Conservation (phyloP, 35 echinoderm and acorn worm genomes). For the Patiria miniata region DNA sequence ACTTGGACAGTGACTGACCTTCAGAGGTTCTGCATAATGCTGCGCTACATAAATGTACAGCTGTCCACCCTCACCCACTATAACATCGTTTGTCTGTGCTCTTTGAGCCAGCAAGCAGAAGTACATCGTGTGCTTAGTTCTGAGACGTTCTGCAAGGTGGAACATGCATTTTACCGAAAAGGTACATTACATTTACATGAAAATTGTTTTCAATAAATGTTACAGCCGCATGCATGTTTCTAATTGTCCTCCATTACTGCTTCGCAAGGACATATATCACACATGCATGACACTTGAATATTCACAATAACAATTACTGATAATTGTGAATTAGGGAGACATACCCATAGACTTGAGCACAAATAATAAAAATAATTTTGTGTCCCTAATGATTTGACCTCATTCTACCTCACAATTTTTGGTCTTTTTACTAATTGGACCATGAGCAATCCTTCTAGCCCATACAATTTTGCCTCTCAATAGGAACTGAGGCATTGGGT, state of each 20-base stretch:
- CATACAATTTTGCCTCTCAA: no score
- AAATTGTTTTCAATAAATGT: neutral
- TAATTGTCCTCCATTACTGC: neutral
- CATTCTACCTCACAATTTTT: no score
- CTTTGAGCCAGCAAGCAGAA: neutral
- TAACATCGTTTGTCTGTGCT: neutral
- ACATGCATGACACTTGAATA: neutral
- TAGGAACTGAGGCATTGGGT: no score
- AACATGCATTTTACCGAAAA: constrained; percentile 1
- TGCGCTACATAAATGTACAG: neutral
- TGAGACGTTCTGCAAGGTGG: neutral
- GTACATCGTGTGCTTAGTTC: neutral
- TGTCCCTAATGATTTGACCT: no score
- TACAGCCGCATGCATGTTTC: neutral
- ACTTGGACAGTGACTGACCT: neutral
- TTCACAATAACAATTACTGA: neutral
- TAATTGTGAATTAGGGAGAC: neutral
- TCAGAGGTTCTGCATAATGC: constrained; percentile 3
- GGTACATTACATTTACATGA: neutral
- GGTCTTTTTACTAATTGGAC: no score
- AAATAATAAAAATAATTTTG: no score
- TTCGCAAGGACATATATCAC: neutral
- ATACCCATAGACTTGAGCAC: neutral
- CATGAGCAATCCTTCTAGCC: no score
- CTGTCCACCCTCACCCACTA: neutral